phyloP scores from a whole-genome alignment of 2,888 invertebrate species.

The Synanthedon andrenaeformis region DNA sequence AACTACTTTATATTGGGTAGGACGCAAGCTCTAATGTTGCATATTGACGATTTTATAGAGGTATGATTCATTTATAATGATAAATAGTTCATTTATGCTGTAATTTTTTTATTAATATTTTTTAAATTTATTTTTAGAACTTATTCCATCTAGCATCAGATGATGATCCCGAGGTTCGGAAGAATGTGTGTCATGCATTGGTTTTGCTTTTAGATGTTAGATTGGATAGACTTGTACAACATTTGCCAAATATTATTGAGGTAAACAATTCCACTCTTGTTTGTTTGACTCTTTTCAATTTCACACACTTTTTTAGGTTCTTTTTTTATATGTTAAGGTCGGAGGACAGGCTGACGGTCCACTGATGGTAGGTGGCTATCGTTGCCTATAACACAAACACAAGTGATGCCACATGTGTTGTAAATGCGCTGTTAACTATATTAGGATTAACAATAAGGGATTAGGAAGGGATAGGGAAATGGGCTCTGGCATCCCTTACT shows the following conservation, averaged over 20 bases:
- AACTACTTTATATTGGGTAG: slow-evolving; percentile 97
- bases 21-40: slow-evolving; percentile 92
- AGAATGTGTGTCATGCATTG: slow-evolving; percentile 97
- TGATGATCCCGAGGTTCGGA: slow-evolving; percentile 96
- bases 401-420: too few species aligned
- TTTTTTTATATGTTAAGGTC: too few species aligned
- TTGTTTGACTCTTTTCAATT: slow-evolving; percentile 1
- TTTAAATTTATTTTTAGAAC: slow-evolving; percentile 63
- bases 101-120: not conserved
- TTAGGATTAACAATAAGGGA: too few species aligned
- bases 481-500: too few species aligned
- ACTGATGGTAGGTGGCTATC: too few species aligned
- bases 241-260: slow-evolving; percentile 96
- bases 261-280: slow-evolving; percentile 38
- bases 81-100: not conserved
- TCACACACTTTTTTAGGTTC: not conserved
- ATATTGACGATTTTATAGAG: slow-evolving; percentile 94
- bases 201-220: slow-evolving; percentile 96
- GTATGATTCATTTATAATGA: slow-evolving; percentile 30
- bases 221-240: slow-evolving; percentile 93
- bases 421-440: too few species aligned
- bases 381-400: too few species aligned
- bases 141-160: slow-evolving; percentile 95
- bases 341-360: too few species aligned
- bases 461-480: too few species aligned